Evolutionary conservation across 2,797 vertebrate species (phyloP), one percentile per base, ranked within the genome.

Genomic region (Schizothorax lantsangensis): DNA sequence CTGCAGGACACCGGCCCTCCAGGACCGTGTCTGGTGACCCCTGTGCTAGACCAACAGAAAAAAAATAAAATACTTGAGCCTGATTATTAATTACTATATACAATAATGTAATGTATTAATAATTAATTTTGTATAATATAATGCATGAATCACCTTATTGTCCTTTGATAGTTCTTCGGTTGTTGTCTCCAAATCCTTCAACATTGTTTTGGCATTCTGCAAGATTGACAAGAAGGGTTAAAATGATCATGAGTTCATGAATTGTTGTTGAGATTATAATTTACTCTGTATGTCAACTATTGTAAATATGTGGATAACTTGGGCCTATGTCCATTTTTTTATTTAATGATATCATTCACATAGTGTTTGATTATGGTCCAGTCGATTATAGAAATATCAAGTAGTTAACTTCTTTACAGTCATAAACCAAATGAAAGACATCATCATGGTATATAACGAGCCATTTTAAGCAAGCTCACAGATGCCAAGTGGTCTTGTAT

Each of bases 151-250:
- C 66, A 49, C 19, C 6, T 38, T 2, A 11, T 26, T 17, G 14
- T 75, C 79, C 84, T 92, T 57, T 38, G 84, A 54, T 10, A 90
- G 23, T 15, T 21, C 17, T 8, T 78, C 54, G 0, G 30, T n/a
- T 38, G 86, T 0, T 15, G 75, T 87, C 68, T 79, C 47, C 73
- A 90, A 30, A 30, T 11, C 3, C 1, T 4, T 23, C 45, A 88
- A n/a, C 43, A 84, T 73, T 0, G 9, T 0, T 5, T 0, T 0
- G 21, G 33, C 87, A 17, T 79, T 59, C 94, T 95, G 92, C 26
- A 89, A 93, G 90, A 90, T 14, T 89, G 72, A 73, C 14, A 21
- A 81, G 38, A 59, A 78, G 1, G 7, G 26, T 84, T 45, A 5
- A 0, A 23, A 62, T 12, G 11, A 62, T 62, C 59, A 62, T 4